Evolutionary conservation across 2,888 invertebrate species (phyloP).

Genomic region (Lumbricus terrestris): DNA sequence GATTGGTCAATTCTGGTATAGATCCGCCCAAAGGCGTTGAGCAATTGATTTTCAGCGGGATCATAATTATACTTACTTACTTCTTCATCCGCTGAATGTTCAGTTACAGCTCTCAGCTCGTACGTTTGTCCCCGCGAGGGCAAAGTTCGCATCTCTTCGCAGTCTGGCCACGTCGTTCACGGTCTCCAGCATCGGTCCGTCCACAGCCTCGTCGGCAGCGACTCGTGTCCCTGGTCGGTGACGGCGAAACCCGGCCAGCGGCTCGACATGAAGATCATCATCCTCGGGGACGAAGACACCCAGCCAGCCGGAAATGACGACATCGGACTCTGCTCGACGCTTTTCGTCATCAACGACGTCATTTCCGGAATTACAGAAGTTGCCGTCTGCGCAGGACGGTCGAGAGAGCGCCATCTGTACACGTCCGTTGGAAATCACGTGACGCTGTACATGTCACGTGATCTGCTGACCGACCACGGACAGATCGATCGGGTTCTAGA

Average conservation of each 20-base stretch:
- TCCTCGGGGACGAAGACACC: conserved; percentile 24
- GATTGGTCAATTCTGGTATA: neutral
- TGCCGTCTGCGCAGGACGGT: conserved; percentile 23
- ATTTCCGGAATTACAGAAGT: conserved; percentile 13
- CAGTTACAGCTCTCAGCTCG: neutral
- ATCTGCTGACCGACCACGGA: neutral
- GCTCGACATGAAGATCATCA: conserved; percentile 27
- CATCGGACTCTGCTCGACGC: conserved; percentile 17
- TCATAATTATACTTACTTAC: neutral
- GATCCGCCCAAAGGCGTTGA: neutral
- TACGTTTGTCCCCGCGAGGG: conserved; percentile 13
- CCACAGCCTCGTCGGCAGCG: conserved; percentile 12
- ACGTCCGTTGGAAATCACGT: conserved; percentile 21
- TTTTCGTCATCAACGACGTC: conserved; percentile 26
- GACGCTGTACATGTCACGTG: conserved; percentile 24
- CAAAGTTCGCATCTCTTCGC: neutral
- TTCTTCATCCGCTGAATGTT: neutral
- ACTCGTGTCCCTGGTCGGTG: conserved; percentile 27
- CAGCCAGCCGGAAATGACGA: conserved; percentile 23
- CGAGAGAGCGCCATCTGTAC: conserved; percentile 27
- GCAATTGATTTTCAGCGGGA: neutral
- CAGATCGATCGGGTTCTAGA: neutral
- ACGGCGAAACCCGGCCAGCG: conserved; percentile 26
- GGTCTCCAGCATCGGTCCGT: neutral
- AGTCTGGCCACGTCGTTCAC: neutral